Evolutionary conservation across 2,113 vertebrate species (phyloP).

Genomic region (Notiomystis cincta): DNA sequence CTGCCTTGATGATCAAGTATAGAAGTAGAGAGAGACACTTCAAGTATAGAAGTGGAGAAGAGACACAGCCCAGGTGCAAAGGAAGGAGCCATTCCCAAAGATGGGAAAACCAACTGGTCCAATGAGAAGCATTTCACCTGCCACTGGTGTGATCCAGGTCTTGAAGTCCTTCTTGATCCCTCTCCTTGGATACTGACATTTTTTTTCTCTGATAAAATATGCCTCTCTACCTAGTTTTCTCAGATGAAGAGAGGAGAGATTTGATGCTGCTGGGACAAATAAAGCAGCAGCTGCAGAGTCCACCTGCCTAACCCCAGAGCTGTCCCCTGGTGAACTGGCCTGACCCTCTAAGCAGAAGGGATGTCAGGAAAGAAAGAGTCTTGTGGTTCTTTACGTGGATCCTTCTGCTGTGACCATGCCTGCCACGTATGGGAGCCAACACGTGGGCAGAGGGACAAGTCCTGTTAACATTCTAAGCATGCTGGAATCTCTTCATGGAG

Average conservation of each 20-base stretch:
- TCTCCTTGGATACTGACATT: background rate
- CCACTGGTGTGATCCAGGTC: background rate
- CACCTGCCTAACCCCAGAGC: background rate
- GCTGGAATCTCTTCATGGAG: background rate
- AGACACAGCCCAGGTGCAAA: background rate
- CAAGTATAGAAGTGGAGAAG: background rate
- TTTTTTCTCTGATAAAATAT: background rate
- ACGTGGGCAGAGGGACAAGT: rapidly evolving
- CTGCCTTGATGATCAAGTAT: background rate
- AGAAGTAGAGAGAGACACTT: too few species aligned
- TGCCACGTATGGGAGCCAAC: background rate
- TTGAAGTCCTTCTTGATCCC: background rate
- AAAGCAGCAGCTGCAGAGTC: background rate
- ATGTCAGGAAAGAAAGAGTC: background rate
- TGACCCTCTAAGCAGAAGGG: background rate
- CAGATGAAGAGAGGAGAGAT: background rate
- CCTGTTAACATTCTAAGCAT: background rate
- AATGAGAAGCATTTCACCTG: background rate
- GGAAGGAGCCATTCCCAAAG: background rate
- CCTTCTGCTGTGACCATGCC: background rate
- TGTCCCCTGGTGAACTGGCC: background rate
- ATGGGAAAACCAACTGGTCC: background rate
- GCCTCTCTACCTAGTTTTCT: background rate
- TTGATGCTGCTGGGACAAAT: background rate
- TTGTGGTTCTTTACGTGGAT: background rate